A percentile compares a stretch with the other conserved stretches of the same genome.
These are phyloP conservation scores for Gadus macrocephalus DNA, from an alignment of 2,113 vertebrate species.

Conservation along the genomic window DNA sequence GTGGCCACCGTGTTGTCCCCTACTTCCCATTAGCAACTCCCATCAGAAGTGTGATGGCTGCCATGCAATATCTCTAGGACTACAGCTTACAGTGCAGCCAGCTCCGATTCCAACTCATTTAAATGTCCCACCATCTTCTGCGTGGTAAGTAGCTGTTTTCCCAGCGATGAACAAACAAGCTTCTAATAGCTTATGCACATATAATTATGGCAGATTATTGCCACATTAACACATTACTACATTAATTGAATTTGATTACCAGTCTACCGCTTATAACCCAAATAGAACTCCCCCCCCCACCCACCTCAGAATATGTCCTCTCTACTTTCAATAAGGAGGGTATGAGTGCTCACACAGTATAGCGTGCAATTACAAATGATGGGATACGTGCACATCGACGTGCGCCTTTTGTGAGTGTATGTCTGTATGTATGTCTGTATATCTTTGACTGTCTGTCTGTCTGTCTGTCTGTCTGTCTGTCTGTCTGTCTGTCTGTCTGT, in stretches of 20 bases:
- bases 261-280: constrained; percentile 45
- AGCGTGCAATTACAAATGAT: constrained; percentile 62
- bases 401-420: constrained; percentile 23
- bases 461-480: no score
- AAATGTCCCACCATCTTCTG: constrained; percentile 22
- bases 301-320: constrained; percentile 41
- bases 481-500: no score
- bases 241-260: constrained; percentile 54
- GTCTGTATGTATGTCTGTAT: constrained; percentile 11
- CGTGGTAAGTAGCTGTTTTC: constrained; percentile 26
- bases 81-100: not conserved
- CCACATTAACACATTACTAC: constrained; percentile 27
- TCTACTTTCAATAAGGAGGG: constrained; percentile 39
- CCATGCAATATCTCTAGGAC: not conserved
- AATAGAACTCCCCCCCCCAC: constrained; percentile 32
- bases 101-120: constrained; percentile 9
- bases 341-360: constrained; percentile 45
- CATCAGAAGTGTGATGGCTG: not conserved
- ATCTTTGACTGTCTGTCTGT: not conserved
- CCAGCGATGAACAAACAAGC: constrained; percentile 44
- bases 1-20: not conserved
- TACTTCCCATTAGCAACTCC: not conserved
- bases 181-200: constrained; percentile 45
- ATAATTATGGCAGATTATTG: constrained; percentile 53
- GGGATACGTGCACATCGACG: constrained; percentile 58